Conservation (phyloP, 2,113 vertebrate genomes). For the Montifringilla adamsi region DNA sequence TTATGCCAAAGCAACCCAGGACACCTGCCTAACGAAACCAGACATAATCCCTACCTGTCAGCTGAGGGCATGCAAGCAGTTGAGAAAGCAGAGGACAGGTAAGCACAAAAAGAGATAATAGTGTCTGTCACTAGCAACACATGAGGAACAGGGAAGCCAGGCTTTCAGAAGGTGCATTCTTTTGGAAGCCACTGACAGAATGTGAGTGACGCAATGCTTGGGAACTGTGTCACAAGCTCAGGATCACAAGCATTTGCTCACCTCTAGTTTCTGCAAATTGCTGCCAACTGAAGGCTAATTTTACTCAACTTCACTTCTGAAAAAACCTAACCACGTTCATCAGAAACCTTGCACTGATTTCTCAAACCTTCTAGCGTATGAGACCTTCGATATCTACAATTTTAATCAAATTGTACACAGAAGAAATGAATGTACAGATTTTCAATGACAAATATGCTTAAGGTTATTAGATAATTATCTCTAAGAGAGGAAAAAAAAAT, state of each 20-base stretch:
- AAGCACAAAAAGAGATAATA: neutral
- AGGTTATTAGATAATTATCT: neutral
- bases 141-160: neutral
- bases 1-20: neutral
- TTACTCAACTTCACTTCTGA: neutral
- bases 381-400: neutral
- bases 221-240: neutral
- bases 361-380: neutral
- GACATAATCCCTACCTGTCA: neutral
- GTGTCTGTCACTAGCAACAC: neutral
- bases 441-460: accelerated
- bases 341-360: neutral
- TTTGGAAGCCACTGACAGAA: neutral
- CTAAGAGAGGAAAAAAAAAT: neutral
- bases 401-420: neutral
- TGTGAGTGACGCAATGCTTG: neutral
- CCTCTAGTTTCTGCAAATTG: neutral
- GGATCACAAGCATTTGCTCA: neutral
- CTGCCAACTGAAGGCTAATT: neutral
- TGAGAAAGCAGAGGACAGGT: neutral
- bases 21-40: neutral
- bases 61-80: neutral
- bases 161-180: neutral
- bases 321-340: accelerated
- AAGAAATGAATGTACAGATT: neutral